Evolutionary conservation across 2,113 vertebrate genomes (phyloP).

Genomic region (Callaeas wilsoni): DNA sequence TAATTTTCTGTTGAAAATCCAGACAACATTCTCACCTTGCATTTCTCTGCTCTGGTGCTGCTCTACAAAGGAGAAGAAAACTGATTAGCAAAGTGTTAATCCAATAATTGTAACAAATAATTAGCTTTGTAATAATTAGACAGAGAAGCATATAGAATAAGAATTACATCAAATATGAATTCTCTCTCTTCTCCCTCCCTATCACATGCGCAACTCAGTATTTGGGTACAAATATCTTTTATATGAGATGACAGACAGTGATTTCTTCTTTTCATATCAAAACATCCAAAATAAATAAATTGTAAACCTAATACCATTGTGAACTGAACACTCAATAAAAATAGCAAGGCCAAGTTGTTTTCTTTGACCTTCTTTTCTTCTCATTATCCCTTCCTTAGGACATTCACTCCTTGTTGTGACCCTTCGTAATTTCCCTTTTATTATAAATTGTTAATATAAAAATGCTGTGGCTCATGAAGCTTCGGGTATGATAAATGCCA

Average conservation of each 20-base stretch:
- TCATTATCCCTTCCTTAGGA: constrained; percentile 22
- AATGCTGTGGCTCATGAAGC: constrained; percentile 45
- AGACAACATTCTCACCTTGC: constrained; percentile 21
- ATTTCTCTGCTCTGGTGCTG: constrained; percentile 19
- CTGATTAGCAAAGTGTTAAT: constrained; percentile 52
- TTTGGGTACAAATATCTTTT: neutral
- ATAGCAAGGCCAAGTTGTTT: neutral
- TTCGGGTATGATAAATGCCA: neutral
- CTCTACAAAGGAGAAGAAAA: constrained; percentile 44
- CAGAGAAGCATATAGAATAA: neutral
- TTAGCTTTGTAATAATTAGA: constrained; percentile 35
- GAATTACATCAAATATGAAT: neutral
- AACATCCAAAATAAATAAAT: neutral
- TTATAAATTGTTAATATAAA: constrained; percentile 54
- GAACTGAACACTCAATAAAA: neutral
- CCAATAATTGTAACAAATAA: constrained; percentile 57
- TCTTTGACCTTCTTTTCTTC: constrained; percentile 33
- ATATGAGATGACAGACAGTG: neutral
- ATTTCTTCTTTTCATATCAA: neutral
- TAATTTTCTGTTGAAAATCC: constrained; percentile 35
- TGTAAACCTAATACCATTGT: neutral
- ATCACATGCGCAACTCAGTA: neutral
- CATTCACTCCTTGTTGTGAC: constrained; percentile 32
- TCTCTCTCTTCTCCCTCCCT: neutral
- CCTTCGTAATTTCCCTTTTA: constrained; percentile 50